Percentiles rank a stretch among this genome's conserved stretches.
These are phyloP conservation scores for Atopsyche davidsoni DNA, from an alignment of 1,140 invertebrate genomes.

Conservation along the genomic window DNA sequence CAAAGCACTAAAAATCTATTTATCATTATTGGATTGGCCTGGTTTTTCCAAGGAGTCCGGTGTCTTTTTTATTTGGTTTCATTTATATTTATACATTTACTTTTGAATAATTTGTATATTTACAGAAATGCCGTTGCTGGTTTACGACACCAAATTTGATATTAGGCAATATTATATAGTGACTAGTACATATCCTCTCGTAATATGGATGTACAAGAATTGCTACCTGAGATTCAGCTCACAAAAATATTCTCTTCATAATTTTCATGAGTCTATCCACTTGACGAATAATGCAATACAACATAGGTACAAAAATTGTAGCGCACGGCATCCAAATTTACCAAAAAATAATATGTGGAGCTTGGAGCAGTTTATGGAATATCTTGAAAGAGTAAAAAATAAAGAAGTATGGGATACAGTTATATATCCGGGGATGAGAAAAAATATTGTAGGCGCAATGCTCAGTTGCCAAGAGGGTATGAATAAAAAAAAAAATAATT, in stretches of 20 bases:
- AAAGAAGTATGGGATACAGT: slow-evolving; percentile 53
- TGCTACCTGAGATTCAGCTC: slow-evolving; percentile 87
- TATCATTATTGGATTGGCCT: no score
- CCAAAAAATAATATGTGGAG: slow-evolving; percentile 83
- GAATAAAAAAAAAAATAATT: slow-evolving; percentile 68
- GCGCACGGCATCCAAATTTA: slow-evolving; percentile 56
- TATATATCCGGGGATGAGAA: slow-evolving; percentile 82
- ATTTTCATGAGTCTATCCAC: slow-evolving; percentile 84
- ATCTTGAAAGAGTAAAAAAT: slow-evolving; percentile 50
- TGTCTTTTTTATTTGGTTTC: no score
- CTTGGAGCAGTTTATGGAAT: slow-evolving; percentile 65
- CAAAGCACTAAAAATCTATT: no score
- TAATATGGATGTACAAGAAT: slow-evolving; percentile 85
- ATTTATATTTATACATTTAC: slow-evolving; percentile 2
- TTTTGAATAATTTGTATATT: slow-evolving; percentile 19
- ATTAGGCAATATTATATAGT: slow-evolving; percentile 87
- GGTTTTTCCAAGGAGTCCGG: no score
- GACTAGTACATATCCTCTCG: slow-evolving; percentile 69
- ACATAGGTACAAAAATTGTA: slow-evolving; percentile 70
- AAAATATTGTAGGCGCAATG: slow-evolving; percentile 74
- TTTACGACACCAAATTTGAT: slow-evolving; percentile 88
- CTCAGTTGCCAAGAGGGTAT: slow-evolving; percentile 70
- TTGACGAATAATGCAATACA: slow-evolving; percentile 90
- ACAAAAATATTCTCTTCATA: slow-evolving; percentile 73
- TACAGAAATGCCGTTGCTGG: slow-evolving; percentile 72